Percentiles rank a stretch among this genome's conserved stretches.
phyloP scores from a whole-genome alignment of 2,797 vertebrate species.

The Cygnus olor region DNA sequence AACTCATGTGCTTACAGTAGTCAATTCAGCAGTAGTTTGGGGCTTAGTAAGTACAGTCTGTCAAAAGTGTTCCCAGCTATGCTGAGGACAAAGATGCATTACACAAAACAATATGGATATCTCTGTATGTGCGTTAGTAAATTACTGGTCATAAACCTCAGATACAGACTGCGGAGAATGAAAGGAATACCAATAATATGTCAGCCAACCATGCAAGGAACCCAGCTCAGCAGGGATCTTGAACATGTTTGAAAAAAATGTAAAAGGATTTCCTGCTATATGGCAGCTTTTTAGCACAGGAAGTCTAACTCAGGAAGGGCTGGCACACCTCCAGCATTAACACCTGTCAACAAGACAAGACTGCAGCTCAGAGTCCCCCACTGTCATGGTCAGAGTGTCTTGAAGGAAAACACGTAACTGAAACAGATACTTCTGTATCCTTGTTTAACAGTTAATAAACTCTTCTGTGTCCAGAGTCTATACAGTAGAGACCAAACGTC shows the following conservation, averaged over 20 bases:
- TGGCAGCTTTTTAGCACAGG: neutral
- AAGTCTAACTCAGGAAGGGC: neutral
- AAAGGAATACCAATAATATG: neutral
- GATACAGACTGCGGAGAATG: neutral
- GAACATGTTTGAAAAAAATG: neutral
- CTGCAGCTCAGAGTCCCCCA: neutral
- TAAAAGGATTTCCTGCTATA: neutral
- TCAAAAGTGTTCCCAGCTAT: neutral
- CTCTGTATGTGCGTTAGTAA: rapidly evolving
- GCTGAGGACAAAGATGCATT: neutral
- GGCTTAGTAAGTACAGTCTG: neutral
- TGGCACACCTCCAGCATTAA: neutral
- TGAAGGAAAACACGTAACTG: neutral
- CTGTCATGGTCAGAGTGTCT: neutral
- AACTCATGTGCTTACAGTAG: neutral
- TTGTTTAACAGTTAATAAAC: neutral
- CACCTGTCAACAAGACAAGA: neutral
- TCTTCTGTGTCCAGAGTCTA: rapidly evolving
- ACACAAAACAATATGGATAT: neutral
- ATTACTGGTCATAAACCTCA: neutral
- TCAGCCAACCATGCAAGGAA: neutral
- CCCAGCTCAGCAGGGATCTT: neutral
- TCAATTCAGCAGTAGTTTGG: neutral
- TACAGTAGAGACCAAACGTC: neutral
- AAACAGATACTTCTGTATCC: neutral